Percentiles rank a stretch among this genome's conserved stretches.
Conservation (phyloP, 1,140 invertebrate species). For the Teleopsis dalmanni region DNA sequence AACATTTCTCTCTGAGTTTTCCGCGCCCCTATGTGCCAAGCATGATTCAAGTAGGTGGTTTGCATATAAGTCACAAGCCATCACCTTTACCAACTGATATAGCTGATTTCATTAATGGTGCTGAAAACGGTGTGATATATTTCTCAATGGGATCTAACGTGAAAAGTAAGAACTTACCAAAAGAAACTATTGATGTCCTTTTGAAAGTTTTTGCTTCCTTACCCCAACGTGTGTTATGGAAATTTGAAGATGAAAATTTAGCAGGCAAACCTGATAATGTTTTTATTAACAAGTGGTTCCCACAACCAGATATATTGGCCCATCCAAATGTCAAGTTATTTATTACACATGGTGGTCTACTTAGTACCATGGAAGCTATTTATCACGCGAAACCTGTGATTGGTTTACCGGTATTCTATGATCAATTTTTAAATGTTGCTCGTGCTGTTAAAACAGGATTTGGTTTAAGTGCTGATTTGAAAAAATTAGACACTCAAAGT, state of each 20-base stretch:
- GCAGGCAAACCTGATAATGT: constrained; percentile 54
- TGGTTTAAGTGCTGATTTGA: constrained; percentile 23
- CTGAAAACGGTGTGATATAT: constrained; percentile 52
- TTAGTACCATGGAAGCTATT: constrained; percentile 59
- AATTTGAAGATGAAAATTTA: constrained; percentile 56
- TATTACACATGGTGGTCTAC: constrained; percentile 62
- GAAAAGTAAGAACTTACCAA: constrained; percentile 47
- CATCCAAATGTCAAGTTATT: constrained; percentile 62
- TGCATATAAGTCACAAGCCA: constrained; percentile 45
- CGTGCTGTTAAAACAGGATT: constrained; percentile 41
- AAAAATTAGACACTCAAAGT: constrained; percentile 10
- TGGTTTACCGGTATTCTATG: constrained; percentile 57
- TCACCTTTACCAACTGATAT: constrained; percentile 45
- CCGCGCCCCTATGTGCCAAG: constrained; percentile 26
- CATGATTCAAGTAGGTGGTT: constrained; percentile 47
- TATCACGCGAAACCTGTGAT: constrained; percentile 60
- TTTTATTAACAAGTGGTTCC: constrained; percentile 58
- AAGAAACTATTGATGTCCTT: constrained; percentile 47
- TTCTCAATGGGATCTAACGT: constrained; percentile 59
- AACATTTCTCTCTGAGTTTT: constrained; percentile 26
- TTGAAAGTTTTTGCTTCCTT: constrained; percentile 51
- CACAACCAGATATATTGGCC: constrained; percentile 62
- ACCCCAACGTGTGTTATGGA: constrained; percentile 59
- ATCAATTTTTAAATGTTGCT: constrained; percentile 51
- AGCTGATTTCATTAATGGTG: constrained; percentile 50